Conservation (phyloP, 1,140 invertebrate genomes). For the Steinernema feltiae region DNA sequence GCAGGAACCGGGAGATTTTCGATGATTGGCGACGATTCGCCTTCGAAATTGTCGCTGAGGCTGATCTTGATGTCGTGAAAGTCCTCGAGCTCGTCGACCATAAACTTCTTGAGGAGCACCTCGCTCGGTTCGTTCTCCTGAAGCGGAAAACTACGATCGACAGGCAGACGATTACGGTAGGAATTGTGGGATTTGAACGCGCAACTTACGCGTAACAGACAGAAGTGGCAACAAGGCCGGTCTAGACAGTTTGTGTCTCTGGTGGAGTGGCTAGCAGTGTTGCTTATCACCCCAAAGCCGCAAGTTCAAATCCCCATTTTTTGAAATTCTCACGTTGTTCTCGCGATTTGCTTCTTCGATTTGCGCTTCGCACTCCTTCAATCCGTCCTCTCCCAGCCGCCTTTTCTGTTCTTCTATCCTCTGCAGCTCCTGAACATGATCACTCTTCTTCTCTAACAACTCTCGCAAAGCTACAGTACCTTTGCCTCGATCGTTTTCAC, state of each 20-base stretch:
- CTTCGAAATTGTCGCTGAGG: neutral
- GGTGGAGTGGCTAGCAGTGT: no score
- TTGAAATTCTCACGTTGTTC: constrained; percentile 72
- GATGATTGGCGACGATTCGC: constrained; percentile 56
- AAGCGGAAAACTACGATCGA: neutral
- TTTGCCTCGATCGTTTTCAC: constrained; percentile 58
- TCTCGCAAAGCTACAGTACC: constrained; percentile 59
- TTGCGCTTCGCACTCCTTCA: constrained; percentile 65
- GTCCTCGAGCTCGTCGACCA: constrained; percentile 67
- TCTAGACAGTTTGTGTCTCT: no score
- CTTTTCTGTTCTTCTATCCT: constrained; percentile 58
- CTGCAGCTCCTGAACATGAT: constrained; percentile 32
- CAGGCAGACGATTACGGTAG: no score
- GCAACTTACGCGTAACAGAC: no score
- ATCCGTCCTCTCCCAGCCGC: constrained; percentile 67
- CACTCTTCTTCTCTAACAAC: neutral
- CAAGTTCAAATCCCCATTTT: no score
- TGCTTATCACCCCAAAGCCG: no score
- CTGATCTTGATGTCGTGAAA: constrained; percentile 68
- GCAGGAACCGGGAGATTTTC: constrained; percentile 62
- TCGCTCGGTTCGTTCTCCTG: constrained; percentile 22
- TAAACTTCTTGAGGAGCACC: constrained; percentile 47
- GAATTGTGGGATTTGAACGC: no score
- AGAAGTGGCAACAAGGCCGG: no score
- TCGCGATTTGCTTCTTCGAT: constrained; percentile 68